phyloP scores from a whole-genome alignment of 2,797 vertebrate genomes.

The Morus bassanus region DNA sequence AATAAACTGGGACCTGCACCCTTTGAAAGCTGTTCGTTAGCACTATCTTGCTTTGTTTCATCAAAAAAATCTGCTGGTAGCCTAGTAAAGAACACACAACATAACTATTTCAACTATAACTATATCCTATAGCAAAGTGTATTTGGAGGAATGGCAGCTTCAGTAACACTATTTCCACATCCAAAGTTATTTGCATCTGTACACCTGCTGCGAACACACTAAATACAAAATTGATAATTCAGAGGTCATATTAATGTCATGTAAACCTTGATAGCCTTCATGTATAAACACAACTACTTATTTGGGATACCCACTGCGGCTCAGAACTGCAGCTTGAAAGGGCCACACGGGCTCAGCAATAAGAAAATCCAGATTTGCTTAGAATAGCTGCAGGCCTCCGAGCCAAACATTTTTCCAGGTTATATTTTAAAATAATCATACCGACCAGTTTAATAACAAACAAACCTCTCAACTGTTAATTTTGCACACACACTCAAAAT shows the following conservation, averaged over 20 bases:
- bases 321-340: not conserved
- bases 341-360: not conserved
- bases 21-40: conserved; percentile 29
- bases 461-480: not conserved
- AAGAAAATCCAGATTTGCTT: not conserved
- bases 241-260: not conserved
- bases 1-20: conserved; percentile 76
- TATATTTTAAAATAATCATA: not conserved
- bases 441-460: not conserved
- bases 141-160: not conserved
- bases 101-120: not conserved
- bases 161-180: not conserved
- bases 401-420: not conserved
- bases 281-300: not conserved
- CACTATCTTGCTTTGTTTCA: not conserved
- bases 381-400: not conserved
- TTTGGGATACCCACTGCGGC: not conserved
- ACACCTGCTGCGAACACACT: not conserved
- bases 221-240: not conserved
- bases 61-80: conserved; percentile 76
- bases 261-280: not conserved
- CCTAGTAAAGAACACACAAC: conserved; percentile 40
- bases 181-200: not conserved
- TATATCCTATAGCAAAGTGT: not conserved
- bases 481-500: not conserved